Evolutionary conservation across 2,888 invertebrate species (phyloP), one percentile per base, ranked within the genome.

Genomic region (Cheiracanthium punctorium): DNA sequence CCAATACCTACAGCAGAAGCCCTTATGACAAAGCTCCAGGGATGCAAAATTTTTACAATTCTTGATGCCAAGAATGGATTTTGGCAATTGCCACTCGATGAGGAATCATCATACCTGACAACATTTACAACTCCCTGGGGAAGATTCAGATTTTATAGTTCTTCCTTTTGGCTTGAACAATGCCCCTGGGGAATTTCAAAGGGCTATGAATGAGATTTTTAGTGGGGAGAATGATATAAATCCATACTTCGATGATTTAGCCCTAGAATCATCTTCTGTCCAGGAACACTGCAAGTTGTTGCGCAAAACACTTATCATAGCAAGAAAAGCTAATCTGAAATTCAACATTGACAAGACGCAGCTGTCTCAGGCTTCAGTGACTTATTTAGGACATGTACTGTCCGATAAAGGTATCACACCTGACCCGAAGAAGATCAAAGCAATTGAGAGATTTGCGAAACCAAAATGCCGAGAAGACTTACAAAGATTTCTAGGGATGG

Each of bases 331-430:
- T 0, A 65, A 74, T 65, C 28, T 86, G 14, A 67, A 75, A 28
- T 72, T 86, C 4, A 75, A 81, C 30, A n/a, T 20, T 29, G 52
- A 24, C 1, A 81, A 81, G 30, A 70, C 48, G 12, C 80, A 81
- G 30, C 32, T 86, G 1, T 14, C 52, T 7, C 24, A 29, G 17
- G 7, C 74, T 7, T 33, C 48, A 12, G 72, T 87, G 0, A 70
- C 29, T 24, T 88, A 82, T 70, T 30, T 88, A 67, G 88, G 88
- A 0, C 81, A 88, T 72, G 12, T 76, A 20, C 43, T 88, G 0
- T 24, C 88, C 7, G 5, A 58, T 14, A 73, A 75, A 1, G 75
- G 74, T 7, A 41, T 88, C 0, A 12, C 17, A 14, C 88, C 86
- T 0, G 58, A 74, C 28, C 73, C 69, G 5, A 37, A 72, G 17